Evolutionary conservation across 2,797 vertebrate genomes (phyloP).

Genomic region (Rhadinocentrus ornatus): DNA sequence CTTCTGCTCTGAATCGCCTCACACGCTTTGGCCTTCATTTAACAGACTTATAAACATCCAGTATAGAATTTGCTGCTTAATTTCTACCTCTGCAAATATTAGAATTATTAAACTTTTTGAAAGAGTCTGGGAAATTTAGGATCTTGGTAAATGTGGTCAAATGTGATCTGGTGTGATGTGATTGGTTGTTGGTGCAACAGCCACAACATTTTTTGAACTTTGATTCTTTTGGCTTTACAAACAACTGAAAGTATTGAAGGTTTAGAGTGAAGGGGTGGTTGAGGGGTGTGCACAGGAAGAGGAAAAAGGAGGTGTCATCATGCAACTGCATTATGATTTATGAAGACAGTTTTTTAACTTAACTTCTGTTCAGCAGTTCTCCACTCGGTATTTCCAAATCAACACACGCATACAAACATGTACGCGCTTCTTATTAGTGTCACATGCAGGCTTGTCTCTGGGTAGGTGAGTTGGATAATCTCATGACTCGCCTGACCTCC

Average conservation of each 20-base stretch:
- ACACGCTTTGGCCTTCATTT: neutral
- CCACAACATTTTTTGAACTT: no score
- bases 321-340: conserved; percentile 65
- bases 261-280: conserved; percentile 12
- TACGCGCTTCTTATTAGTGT: neutral
- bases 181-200: no score
- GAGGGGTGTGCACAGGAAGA: conserved; percentile 18
- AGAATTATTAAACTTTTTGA: neutral
- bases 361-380: conserved; percentile 54
- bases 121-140: neutral
- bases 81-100: neutral
- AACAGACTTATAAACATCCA: neutral
- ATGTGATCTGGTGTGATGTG: no score
- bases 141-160: no score
- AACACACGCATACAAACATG: conserved; percentile 28
- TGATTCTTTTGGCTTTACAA: neutral
- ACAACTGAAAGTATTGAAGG: conserved; percentile 49
- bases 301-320: conserved; percentile 48
- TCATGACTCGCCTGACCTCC: conserved; percentile 79
- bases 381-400: conserved; percentile 48
- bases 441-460: conserved; percentile 55
- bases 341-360: conserved; percentile 64
- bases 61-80: neutral
- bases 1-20: conserved; percentile 35
- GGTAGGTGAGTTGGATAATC: conserved; percentile 82